phyloP scores from a whole-genome alignment of 1,140 invertebrate species.

The Brachionus paranguensis region DNA sequence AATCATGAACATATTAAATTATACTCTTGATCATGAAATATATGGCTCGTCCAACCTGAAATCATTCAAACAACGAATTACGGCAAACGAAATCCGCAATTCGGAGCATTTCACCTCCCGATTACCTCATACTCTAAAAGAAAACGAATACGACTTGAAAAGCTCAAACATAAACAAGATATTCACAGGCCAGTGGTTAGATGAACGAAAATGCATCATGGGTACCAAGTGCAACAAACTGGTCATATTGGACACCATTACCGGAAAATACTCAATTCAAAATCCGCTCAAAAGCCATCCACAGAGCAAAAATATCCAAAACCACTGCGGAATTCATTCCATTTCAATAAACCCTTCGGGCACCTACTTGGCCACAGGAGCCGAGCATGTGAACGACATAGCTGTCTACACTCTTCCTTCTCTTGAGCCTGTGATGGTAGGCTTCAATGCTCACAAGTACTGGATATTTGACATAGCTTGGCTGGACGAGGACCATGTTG shows the following conservation, averaged over 20 bases:
- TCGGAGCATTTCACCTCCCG: conserved; percentile 42
- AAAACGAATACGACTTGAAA: conserved; percentile 51
- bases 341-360: conserved; percentile 87
- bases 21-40: not conserved
- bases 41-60: not conserved
- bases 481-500: conserved; percentile 89
- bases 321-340: conserved; percentile 74
- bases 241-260: conserved; percentile 46
- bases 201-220: conserved; percentile 84
- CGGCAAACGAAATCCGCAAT: not conserved
- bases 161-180: conserved; percentile 77
- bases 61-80: not conserved
- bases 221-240: conserved; percentile 90
- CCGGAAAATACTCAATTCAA: conserved; percentile 16
- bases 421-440: conserved; percentile 86
- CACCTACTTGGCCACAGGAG: conserved; percentile 82
- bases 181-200: conserved; percentile 91
- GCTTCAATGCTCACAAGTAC: conserved; percentile 75
- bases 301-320: conserved; percentile 18
- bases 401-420: conserved; percentile 86
- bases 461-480: conserved; percentile 93
- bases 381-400: conserved; percentile 81
- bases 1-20: conserved; percentile 8
- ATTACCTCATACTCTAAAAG: conserved; percentile 47
- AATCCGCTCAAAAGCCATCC: conserved; percentile 47